Conservation (phyloP, 2,888 invertebrate species). For the Drymonia ruficornis region DNA sequence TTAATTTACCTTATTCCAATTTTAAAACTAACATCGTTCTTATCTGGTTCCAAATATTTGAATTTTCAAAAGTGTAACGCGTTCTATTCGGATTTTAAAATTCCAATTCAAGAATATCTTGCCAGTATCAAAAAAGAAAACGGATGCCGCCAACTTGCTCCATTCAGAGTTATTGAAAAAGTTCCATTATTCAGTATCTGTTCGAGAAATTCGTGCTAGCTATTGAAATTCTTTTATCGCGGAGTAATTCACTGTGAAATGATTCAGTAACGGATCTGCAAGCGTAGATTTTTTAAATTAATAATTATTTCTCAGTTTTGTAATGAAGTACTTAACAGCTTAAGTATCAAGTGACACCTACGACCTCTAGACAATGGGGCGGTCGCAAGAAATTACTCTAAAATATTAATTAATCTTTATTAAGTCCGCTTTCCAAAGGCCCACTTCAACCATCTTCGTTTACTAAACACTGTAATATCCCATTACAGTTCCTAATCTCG, state of each 20-base stretch:
- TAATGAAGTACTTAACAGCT: too few species aligned
- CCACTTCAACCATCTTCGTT: neutral
- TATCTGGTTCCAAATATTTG: slow-evolving; percentile 1
- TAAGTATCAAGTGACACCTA: too few species aligned
- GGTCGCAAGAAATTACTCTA: too few species aligned
- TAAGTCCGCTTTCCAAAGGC: neutral
- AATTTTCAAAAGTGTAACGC: slow-evolving; percentile 29
- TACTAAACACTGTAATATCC: slow-evolving; percentile 29
- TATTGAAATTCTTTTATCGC: slow-evolving; percentile 13
- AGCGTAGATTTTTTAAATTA: neutral
- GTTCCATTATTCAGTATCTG: slow-evolving; percentile 56
- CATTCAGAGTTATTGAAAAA: slow-evolving; percentile 67
- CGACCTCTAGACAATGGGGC: too few species aligned
- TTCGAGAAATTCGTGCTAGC: slow-evolving; percentile 36
- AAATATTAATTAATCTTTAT: slow-evolving; percentile 5
- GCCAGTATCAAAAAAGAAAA: slow-evolving; percentile 38
- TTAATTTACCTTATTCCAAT: neutral
- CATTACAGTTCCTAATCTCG: slow-evolving; percentile 59
- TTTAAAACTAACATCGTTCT: neutral
- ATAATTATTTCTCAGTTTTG: too few species aligned
- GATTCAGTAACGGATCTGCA: slow-evolving; percentile 39
- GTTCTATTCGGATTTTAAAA: slow-evolving; percentile 43
- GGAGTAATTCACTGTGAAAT: slow-evolving; percentile 29
- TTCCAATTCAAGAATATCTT: slow-evolving; percentile 46
- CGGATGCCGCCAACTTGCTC: slow-evolving; percentile 43